Evolutionary conservation across 2,797 vertebrate species (phyloP), one percentile per base, ranked within the genome.

Genomic region (Hydrolagus colliei): DNA sequence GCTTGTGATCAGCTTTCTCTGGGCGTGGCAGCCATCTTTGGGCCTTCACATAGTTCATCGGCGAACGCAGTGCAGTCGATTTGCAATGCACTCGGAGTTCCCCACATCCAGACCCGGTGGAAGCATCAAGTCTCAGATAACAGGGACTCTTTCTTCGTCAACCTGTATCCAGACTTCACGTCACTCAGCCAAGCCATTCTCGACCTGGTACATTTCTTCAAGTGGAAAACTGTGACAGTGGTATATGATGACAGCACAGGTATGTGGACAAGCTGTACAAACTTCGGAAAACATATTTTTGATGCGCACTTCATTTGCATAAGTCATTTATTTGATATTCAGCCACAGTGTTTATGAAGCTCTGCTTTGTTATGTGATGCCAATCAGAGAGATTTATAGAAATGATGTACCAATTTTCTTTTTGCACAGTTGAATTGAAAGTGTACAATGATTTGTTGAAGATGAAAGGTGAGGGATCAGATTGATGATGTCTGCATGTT

Each of bases 61-160:
- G 97, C 98, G 63, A 99, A 98, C 0, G 98, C 97, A 0, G 98
- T 99, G 86, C 97, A 99, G 92, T 99, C 98, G 90, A 99, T 99
- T 92, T 99, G 97, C 91, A 99, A 99, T 0, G 98, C 98, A 8
- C 89, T 99, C 88, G 97, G 97, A 16, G 98, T 99, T 88, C 98
- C 98, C 72, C 97, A 99, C 88, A 98, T 99, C 90, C 98, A 99
- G 94, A 99, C 98, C 73, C 97, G 97, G 89, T 99, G 98, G 98
- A 99, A 99, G 91, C 97, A 99, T 93, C 97, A 99, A 89, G 97
- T 99, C 86, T 99, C 97, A 2, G 97, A 99, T 95, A 99, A 98
- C 95, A 96, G 96, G 89, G 97, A 99, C 86, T 94, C 96, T 86
- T 99, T 97, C 93, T 99, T 98, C 71, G 97, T 99, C 90, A 99